Conservation (phyloP, 2,797 vertebrate species). For the Agapornis canus region DNA sequence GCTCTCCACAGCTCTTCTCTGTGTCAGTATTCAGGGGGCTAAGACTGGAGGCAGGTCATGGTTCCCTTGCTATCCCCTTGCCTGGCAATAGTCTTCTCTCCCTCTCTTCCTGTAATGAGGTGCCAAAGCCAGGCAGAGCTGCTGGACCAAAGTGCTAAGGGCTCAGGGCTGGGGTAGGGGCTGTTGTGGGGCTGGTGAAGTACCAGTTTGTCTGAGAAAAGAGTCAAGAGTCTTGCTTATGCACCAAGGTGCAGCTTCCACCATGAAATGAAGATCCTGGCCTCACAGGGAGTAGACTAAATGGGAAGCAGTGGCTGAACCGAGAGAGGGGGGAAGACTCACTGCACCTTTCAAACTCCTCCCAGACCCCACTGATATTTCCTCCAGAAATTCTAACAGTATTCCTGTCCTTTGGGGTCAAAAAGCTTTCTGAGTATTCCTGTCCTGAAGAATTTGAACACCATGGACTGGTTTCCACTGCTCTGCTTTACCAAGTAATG, state of each 20-base stretch:
- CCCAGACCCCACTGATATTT: rapidly evolving
- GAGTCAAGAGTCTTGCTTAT: rapidly evolving
- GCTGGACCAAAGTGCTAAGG: background rate
- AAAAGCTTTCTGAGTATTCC: background rate
- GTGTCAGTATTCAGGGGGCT: background rate
- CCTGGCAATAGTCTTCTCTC: background rate
- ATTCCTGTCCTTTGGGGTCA: background rate
- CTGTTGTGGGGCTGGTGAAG: background rate
- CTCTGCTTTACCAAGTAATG: background rate
- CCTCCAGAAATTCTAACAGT: background rate
- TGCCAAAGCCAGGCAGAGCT: background rate
- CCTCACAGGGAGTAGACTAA: background rate
- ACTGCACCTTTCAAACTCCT: background rate
- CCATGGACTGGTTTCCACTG: background rate
- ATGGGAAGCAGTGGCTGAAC: background rate
- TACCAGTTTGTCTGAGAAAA: background rate
- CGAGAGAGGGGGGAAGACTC: background rate
- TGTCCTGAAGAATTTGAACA: background rate
- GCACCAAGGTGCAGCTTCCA: background rate
- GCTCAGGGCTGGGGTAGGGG: background rate
- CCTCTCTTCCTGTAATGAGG: rapidly evolving
- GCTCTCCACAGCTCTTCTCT: background rate
- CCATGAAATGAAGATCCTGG: background rate
- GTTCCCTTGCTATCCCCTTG: background rate
- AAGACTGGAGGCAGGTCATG: background rate